Conservation (phyloP, 2,888 invertebrate genomes). For the Agapostemon virescens region DNA sequence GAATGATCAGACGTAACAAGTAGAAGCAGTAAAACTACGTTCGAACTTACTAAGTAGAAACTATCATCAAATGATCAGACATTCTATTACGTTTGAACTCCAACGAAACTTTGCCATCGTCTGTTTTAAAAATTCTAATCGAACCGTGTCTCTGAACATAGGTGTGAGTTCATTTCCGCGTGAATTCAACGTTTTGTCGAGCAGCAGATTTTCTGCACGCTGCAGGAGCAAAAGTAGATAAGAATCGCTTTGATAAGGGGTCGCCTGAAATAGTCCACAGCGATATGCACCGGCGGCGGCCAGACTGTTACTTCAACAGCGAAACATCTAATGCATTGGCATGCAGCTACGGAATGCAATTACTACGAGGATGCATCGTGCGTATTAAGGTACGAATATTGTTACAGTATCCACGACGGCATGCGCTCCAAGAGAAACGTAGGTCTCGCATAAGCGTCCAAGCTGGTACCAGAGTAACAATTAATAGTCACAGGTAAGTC, state of each 20-base stretch:
- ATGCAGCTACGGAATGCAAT: constrained; percentile 56
- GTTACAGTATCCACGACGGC: constrained; percentile 29
- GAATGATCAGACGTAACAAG: no score
- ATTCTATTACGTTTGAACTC: neutral
- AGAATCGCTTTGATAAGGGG: constrained; percentile 26
- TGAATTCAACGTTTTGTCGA: neutral
- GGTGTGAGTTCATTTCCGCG: neutral
- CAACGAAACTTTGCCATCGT: no score
- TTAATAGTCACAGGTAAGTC: constrained; percentile 13
- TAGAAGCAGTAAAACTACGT: no score
- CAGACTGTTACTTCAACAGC: constrained; percentile 24
- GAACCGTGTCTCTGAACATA: neutral
- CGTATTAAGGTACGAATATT: constrained; percentile 38
- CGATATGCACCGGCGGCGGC: constrained; percentile 6
- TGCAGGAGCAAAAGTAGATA: neutral
- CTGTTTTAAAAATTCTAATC: neutral
- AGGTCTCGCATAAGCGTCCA: constrained; percentile 36
- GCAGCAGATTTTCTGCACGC: neutral
- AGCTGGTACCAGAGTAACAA: constrained; percentile 31
- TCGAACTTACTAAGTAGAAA: no score
- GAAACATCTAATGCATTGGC: constrained; percentile 42
- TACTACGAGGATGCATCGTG: constrained; percentile 40
- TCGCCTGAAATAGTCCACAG: constrained; percentile 21
- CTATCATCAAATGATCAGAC: neutral
- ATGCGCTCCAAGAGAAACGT: constrained; percentile 22